These are phyloP conservation scores for Amorpha juglandis DNA, from an alignment of 2,888 invertebrate genomes.

Conservation along the genomic window DNA sequence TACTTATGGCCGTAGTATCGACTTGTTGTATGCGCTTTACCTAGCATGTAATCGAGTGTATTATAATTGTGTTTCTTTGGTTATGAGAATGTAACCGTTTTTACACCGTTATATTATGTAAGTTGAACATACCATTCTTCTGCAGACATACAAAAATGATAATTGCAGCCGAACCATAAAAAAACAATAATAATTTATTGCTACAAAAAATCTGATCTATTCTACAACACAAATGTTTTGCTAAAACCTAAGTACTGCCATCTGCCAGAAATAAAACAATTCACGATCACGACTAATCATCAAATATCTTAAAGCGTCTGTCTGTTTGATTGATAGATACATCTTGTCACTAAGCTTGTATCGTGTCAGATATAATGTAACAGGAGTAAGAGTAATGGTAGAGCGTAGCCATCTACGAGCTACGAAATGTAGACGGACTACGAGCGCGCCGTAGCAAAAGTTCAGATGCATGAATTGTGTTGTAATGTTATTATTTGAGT, in stretches of 20 bases:
- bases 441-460: background rate
- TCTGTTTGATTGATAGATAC: constrained; percentile 24
- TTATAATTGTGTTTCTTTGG: too few species aligned
- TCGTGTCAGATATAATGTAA: constrained; percentile 28
- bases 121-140: too few species aligned
- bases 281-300: constrained; percentile 10
- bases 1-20: too few species aligned
- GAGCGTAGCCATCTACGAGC: constrained; percentile 20
- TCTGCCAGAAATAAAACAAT: constrained; percentile 8
- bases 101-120: too few species aligned
- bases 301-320: constrained; percentile 9
- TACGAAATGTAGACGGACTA: constrained; percentile 18
- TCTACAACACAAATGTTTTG: background rate
- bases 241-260: background rate
- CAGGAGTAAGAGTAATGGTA: constrained; percentile 25
- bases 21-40: too few species aligned
- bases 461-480: background rate
- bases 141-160: too few species aligned
- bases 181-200: too few species aligned
- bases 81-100: too few species aligned
- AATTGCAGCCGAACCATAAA: too few species aligned
- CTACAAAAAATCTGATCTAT: too few species aligned
- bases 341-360: constrained; percentile 26
- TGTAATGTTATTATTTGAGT: too few species aligned
- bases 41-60: too few species aligned